Conservation (phyloP, 1,140 invertebrate genomes). For the Elysia chlorotica region DNA sequence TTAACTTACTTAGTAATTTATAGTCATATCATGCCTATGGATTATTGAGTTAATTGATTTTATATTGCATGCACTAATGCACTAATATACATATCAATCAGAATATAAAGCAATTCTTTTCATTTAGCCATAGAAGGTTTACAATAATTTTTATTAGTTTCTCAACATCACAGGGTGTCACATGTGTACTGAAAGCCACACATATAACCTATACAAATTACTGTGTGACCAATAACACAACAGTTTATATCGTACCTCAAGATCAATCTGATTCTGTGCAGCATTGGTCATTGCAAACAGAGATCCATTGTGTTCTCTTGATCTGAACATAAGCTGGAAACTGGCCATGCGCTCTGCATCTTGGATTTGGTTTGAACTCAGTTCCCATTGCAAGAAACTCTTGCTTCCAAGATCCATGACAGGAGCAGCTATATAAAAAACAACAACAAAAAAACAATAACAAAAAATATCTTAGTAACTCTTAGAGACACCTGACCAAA, state of each 20-base stretch:
- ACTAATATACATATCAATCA: too few species aligned
- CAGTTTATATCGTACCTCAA: conserved; percentile 8
- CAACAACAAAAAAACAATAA: too few species aligned
- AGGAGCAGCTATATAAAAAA: conserved; percentile 66
- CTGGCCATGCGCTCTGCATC: background rate
- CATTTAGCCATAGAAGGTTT: too few species aligned
- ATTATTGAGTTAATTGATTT: too few species aligned
- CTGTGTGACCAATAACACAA: too few species aligned
- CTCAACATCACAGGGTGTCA: background rate
- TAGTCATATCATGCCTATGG: too few species aligned
- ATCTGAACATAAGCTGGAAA: conserved; percentile 89
- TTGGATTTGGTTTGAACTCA: conserved; percentile 72
- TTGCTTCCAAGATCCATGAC: conserved; percentile 79
- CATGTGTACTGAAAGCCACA: background rate
- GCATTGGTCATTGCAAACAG: conserved; percentile 47
- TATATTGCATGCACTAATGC: too few species aligned
- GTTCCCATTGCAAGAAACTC: conserved; percentile 93
- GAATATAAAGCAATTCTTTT: too few species aligned
- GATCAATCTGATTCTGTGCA: background rate
- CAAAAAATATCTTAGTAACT: too few species aligned
- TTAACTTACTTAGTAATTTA: too few species aligned
- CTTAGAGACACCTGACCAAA: too few species aligned
- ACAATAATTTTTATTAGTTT: too few species aligned
- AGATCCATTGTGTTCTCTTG: conserved; percentile 82
- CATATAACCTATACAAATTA: background rate